Base-by-base conservation (phyloP, 2,113 vertebrate species). In the human (Homo sapiens) region DNA sequence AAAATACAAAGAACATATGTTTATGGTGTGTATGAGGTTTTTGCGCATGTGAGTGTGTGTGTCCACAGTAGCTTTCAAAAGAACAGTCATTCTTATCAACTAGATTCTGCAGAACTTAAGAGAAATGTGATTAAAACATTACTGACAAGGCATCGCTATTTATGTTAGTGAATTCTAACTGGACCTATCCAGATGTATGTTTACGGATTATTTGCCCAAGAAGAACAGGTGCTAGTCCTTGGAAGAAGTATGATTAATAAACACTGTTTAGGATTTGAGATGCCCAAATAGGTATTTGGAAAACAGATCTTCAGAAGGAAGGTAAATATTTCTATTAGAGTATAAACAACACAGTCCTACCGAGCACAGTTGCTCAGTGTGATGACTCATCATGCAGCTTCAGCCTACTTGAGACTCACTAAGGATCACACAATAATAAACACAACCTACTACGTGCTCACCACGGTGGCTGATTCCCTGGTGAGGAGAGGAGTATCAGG, bases 251-350 rank as follows among this genome's bases (percentile, higher is more conserved):
- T 35, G 55, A 73, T 20, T 59, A 73, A 89, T 73, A n/a, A 83
- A 73, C 32, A 68, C 79, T 82, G 75, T 88, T 83, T 95, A 81
- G 94, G 38, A 55, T 78, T 13, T 70, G 70, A 79, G 10, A 93
- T 61, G 59, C 32, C 76, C 66, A 81, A 82, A 68, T 8, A 75
- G 75, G 55, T 48, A 85, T 59, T 72, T 48, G 73, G 82, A 88
- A 93, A 94, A 88, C 80, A 95, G 79, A 80, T 35, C 80, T 55
- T n/a, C 84, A 61, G 10, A 89, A 76, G 13, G 32, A 91, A 94
- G 92, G 94, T 85, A 75, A 94, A 86, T 90, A 68, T 94, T 95
- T 91, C 66, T 45, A 11, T 66, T 45, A 2, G 23, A 61, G 30
- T 18, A 40, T 95, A 92, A 96, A 94, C 83, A 80, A 45, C 38